Evolutionary conservation across 2,888 invertebrate genomes (phyloP), one percentile per base, ranked within the genome.

Genomic region (Mimumesa dahlbomi): DNA sequence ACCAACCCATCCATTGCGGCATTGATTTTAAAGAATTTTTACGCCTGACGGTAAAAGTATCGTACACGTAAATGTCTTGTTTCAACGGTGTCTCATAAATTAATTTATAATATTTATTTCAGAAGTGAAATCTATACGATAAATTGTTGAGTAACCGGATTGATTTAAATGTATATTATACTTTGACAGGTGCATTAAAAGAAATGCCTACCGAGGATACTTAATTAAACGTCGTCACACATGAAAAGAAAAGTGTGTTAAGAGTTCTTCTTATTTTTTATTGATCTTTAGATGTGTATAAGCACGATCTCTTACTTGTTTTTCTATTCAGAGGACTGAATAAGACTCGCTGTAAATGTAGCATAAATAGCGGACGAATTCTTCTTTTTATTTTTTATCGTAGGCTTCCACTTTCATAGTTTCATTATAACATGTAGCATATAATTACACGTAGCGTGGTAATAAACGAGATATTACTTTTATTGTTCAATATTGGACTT

Each of bases 401-500:
- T 79, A 78, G 57, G 61, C 68, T 64, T 76, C 61, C 69, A 71
- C 62, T 65, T 74, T 48, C 46, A 25, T 73, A 81, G 69, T 56
- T 66, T 58, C 70, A 74, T 69, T 70, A 69, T 70, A 45, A 63
- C 53, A 70, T 71, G 59, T 77, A 77, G 69, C 36, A 57, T 76
- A 66, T 50, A 50, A 54, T 53, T 53, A 63, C 59, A 69, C 54
- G 61, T 75, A 77, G 70, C 49, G 64, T 45, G 68, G 57, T 66
- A 61, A 67, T 72, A 71, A 65, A 57, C 56, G 63, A 73, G 59
- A 68, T 65, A 54, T 70, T 70, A 67, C 57, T 52, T 50, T 62
- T 74, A 72, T 63, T 56, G 56, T 43, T 59, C 53, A 36, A 70
- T 36, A 31, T 54, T 52, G 29, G 40, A 56, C 45, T 46, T 45